Conservation (phyloP, 2,797 vertebrate genomes). For the Crax fasciolata region DNA sequence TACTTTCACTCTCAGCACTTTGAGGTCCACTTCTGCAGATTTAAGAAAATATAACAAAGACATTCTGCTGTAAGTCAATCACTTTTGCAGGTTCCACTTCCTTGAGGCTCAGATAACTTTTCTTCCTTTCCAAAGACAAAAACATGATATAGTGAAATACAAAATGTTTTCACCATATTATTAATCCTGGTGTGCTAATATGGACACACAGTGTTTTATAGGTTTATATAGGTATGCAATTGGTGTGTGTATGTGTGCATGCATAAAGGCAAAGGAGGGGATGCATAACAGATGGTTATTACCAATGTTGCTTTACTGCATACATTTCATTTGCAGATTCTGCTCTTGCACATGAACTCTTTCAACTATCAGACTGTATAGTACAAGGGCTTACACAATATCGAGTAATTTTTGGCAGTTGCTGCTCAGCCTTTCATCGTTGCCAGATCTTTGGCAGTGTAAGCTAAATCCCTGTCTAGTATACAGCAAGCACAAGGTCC, state of each 20-base stretch:
- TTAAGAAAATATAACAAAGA: not conserved
- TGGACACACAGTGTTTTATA: not conserved
- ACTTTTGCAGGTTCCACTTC: not conserved
- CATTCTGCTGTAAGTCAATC: not conserved
- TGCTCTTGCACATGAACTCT: slow-evolving; percentile 19
- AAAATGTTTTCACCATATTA: not conserved
- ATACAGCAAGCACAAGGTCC: slow-evolving; percentile 69
- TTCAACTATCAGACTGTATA: slow-evolving; percentile 43
- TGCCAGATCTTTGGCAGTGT: slow-evolving; percentile 62
- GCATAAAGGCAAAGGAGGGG: not conserved
- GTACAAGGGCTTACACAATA: slow-evolving; percentile 62
- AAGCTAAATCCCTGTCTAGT: slow-evolving; percentile 59
- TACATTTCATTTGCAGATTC: slow-evolving; percentile 56
- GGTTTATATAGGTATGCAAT: not conserved
- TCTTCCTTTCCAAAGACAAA: not conserved
- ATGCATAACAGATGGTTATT: slow-evolving; percentile 24
- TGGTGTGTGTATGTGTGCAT: not conserved
- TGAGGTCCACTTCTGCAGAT: not conserved
- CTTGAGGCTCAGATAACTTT: not conserved
- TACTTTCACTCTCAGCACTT: not conserved
- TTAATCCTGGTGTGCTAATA: not conserved
- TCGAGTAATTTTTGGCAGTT: slow-evolving; percentile 71
- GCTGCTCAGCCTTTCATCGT: slow-evolving; percentile 42
- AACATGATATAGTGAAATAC: not conserved
- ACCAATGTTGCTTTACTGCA: slow-evolving; percentile 5